These are phyloP conservation scores for Simalia tracyae DNA, from an alignment of 2,797 vertebrate species.

Conservation along the genomic window DNA sequence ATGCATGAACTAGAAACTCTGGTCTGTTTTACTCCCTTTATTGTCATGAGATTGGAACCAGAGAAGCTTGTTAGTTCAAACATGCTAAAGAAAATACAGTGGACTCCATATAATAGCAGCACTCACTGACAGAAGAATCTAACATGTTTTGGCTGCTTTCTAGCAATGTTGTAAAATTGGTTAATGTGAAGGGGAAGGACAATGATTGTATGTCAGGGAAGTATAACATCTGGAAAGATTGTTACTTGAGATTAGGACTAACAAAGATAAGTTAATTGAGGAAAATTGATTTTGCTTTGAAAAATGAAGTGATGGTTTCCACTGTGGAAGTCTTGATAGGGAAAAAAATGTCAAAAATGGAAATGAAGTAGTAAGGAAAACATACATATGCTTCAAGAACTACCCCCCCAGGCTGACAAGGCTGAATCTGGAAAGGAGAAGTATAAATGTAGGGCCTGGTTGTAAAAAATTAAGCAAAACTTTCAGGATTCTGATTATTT, in stretches of 20 bases:
- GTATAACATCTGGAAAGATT: not conserved
- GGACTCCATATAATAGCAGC: not conserved
- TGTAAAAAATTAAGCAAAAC: not conserved
- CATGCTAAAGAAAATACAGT: not conserved
- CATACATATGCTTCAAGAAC: not conserved
- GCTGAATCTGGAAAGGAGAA: not conserved
- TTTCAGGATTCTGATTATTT: not conserved
- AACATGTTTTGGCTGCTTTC: not conserved
- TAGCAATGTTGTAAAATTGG: not conserved
- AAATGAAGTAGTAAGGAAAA: not conserved
- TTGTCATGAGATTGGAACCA: not conserved
- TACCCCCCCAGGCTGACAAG: not conserved
- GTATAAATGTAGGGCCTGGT: not conserved
- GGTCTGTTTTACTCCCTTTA: not conserved
- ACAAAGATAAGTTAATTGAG: not conserved
- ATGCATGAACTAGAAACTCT: not conserved
- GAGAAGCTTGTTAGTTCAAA: not conserved
- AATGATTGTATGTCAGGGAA: not conserved
- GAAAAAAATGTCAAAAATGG: not conserved
- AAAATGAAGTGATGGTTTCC: not conserved
- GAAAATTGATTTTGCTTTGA: not conserved
- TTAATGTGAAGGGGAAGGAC: not conserved
- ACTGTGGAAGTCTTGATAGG: not conserved
- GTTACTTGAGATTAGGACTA: not conserved
- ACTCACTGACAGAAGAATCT: not conserved